A percentile compares a stretch with the other conserved stretches of the same genome.
These are phyloP conservation scores for Alloscopus bannaensis DNA, from an alignment of 2,888 invertebrate genomes.

Conservation along the genomic window DNA sequence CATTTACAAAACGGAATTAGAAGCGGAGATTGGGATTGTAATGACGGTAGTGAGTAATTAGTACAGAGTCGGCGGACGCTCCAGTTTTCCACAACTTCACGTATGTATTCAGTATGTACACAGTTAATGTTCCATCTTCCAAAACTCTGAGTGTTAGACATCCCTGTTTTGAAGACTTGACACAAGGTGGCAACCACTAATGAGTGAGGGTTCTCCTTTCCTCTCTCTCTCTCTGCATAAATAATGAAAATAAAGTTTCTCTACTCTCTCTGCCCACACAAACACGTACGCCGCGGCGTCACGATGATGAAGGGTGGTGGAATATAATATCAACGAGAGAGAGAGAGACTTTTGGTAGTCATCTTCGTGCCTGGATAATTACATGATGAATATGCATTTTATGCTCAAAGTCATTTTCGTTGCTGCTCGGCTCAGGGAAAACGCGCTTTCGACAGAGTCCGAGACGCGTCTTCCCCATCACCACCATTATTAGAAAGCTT, in stretches of 20 bases:
- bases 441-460: slow-evolving; percentile 12
- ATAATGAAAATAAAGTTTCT: slow-evolving; percentile 4
- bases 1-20: too few relatives aligned
- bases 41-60: too few relatives aligned
- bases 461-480: slow-evolving; percentile 2
- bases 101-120: too few relatives aligned
- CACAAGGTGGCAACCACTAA: slow-evolving; percentile 27
- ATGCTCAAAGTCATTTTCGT: slow-evolving; percentile 3
- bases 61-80: too few relatives aligned
- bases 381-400: slow-evolving; percentile 19
- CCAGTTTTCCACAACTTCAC: too few relatives aligned
- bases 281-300: too few relatives aligned
- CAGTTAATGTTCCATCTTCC: background rate
- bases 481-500: background rate
- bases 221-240: slow-evolving; percentile 11
- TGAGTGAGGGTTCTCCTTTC: slow-evolving; percentile 9
- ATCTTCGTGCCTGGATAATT: slow-evolving; percentile 20
- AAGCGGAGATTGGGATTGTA: too few relatives aligned
- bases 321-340: too few relatives aligned
- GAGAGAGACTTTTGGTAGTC: background rate
- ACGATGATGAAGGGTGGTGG: too few relatives aligned
- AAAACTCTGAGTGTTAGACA: too few relatives aligned
- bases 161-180: slow-evolving; percentile 8
- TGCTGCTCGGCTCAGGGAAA: slow-evolving; percentile 5
- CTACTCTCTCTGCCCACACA: too few relatives aligned